phyloP scores from a whole-genome alignment of 2,113 vertebrate species.

The Polypterus bichir region DNA sequence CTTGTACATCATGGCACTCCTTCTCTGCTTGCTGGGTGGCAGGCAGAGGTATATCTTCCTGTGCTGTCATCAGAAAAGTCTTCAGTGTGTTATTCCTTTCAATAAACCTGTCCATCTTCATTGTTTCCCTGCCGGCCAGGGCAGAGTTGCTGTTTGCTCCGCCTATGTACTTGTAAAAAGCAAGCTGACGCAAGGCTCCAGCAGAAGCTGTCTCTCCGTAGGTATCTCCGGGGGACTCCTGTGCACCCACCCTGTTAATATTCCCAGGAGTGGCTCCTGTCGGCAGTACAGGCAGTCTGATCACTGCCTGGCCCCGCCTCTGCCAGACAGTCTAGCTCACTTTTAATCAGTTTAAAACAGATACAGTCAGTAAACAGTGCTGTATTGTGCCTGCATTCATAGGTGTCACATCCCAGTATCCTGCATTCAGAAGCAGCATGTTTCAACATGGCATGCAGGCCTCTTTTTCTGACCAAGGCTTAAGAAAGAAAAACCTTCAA shows the following conservation, averaged over 20 bases:
- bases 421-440: neutral
- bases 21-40: constrained; percentile 7
- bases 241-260: constrained; percentile 21
- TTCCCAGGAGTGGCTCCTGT: constrained; percentile 8
- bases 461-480: neutral
- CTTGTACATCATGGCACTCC: constrained; percentile 8
- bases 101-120: constrained; percentile 51
- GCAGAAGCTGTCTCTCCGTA: constrained; percentile 36
- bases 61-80: constrained; percentile 17
- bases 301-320: constrained; percentile 5
- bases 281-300: constrained; percentile 2
- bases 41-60: constrained; percentile 15
- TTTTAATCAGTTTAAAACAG: constrained; percentile 25
- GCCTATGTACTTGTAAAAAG: constrained; percentile 27
- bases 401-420: neutral
- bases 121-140: constrained; percentile 34
- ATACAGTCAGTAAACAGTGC: constrained; percentile 2
- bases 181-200: constrained; percentile 32
- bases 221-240: constrained; percentile 31
- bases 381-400: constrained; percentile 24
- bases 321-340: constrained; percentile 10
- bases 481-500: neutral
- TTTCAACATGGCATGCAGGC: neutral
- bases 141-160: constrained; percentile 28
- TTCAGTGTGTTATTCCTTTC: constrained; percentile 27